Evolutionary conservation across 2,888 invertebrate genomes (phyloP).

Genomic region (Cantharis flavilabris): DNA sequence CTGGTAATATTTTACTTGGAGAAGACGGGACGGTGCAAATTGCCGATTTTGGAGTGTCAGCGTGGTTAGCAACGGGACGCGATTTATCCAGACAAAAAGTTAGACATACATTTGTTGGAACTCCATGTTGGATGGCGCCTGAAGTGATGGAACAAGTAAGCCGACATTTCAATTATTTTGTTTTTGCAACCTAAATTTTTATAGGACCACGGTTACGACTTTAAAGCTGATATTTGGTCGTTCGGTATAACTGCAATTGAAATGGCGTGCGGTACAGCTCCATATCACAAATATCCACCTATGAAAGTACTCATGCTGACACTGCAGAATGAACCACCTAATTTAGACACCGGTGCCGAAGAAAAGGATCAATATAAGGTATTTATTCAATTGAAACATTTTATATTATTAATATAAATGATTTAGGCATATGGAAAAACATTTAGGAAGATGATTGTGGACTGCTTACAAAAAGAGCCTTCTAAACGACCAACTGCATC

Average conservation of each 20-base stretch:
- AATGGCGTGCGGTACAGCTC: constrained; percentile 97
- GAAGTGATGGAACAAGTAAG: constrained; percentile 97
- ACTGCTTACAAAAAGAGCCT: constrained; percentile 96
- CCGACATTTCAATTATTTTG: neutral
- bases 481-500: constrained; percentile 93
- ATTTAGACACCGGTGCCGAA: constrained; percentile 91
- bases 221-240: constrained; percentile 95
- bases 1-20: constrained; percentile 95
- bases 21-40: constrained; percentile 97
- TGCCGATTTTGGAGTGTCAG: constrained; percentile 98
- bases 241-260: constrained; percentile 98
- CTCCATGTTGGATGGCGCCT: constrained; percentile 99
- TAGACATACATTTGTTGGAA: constrained; percentile 97
- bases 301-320: constrained; percentile 99
- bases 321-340: constrained; percentile 96
- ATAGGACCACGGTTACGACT: constrained; percentile 95
- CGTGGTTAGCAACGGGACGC: constrained; percentile 94
- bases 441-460: constrained; percentile 94
- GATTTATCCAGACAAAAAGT: constrained; percentile 94
- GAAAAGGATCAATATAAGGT: constrained; percentile 96
- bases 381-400: no score
- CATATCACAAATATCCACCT: constrained; percentile 98
- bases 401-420: no score
- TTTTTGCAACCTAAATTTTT: constrained; percentile 32
- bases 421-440: constrained; percentile 86